Conservation (phyloP, 2,113 vertebrate species). For the Hypomesus transpacificus region DNA sequence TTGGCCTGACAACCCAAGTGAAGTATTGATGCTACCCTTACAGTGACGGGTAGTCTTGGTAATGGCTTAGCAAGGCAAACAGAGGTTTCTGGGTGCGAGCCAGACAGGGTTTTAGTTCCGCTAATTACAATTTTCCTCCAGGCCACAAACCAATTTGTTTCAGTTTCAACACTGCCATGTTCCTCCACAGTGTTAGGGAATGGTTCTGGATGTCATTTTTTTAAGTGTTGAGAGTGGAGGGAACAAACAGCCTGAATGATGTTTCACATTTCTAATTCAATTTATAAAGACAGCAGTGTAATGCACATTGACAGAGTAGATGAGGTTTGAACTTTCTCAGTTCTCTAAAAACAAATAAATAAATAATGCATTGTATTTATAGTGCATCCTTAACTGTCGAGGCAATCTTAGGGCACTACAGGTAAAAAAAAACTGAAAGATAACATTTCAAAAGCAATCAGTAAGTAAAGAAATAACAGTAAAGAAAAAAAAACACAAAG, state of each 20-base stretch:
- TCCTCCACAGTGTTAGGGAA: conserved; percentile 8
- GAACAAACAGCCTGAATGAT: conserved; percentile 40
- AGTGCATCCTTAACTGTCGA: too few species aligned
- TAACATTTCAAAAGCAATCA: too few species aligned
- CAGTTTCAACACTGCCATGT: conserved; percentile 47
- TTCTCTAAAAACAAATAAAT: too few species aligned
- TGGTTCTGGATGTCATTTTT: conserved; percentile 32
- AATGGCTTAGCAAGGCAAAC: conserved; percentile 15
- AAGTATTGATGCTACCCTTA: conserved; percentile 24
- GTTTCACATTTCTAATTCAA: conserved; percentile 45
- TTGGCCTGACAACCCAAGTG: conserved; percentile 32
- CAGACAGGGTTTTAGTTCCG: conserved; percentile 38
- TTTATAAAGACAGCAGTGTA: conserved; percentile 5
- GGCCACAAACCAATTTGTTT: conserved; percentile 58
- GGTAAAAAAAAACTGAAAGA: too few species aligned
- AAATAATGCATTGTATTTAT: too few species aligned
- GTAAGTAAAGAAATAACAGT: too few species aligned
- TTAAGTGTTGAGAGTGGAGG: conserved; percentile 13
- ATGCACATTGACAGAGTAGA: neutral
- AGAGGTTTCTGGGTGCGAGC: neutral
- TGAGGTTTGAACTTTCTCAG: too few species aligned
- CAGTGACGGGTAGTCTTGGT: conserved; percentile 16
- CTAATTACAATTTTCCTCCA: conserved; percentile 52
- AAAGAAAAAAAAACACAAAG: too few species aligned
- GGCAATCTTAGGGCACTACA: too few species aligned